A percentile compares a stretch with the other conserved stretches of the same genome.
Conservation (phyloP, 2,888 invertebrate species). For the Oxyscelio sp. region DNA sequence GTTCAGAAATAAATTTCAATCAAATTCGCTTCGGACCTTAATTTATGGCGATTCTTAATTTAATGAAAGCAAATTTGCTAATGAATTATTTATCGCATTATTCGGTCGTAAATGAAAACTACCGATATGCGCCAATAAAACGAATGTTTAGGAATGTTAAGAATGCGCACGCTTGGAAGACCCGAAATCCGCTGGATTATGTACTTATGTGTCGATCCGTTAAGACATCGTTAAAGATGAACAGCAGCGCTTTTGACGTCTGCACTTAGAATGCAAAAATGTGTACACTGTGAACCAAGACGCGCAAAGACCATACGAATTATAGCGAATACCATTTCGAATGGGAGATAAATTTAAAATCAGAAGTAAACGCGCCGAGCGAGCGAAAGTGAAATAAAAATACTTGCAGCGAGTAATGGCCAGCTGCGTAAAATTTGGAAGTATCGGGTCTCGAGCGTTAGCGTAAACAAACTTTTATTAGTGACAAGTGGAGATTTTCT, state of each 20-base stretch:
- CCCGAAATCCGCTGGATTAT: not conserved
- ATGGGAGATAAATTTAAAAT: slow-evolving; percentile 29
- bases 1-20: not conserved
- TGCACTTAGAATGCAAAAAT: slow-evolving; percentile 26
- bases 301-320: not conserved
- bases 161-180: no score
- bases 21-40: not conserved
- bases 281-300: slow-evolving; percentile 4
- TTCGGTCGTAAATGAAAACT: not conserved
- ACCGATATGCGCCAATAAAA: not conserved
- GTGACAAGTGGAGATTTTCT: no score
- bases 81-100: not conserved
- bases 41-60: not conserved
- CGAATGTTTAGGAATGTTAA: not conserved
- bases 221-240: slow-evolving; percentile 24
- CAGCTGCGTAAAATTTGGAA: no score
- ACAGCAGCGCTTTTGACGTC: slow-evolving; percentile 3
- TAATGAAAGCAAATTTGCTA: not conserved
- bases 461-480: no score
- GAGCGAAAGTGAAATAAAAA: slow-evolving; percentile 38
- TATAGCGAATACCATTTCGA: not conserved
- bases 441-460: no score
- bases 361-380: slow-evolving; percentile 11
- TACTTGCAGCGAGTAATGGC: no score
- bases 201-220: not conserved